A percentile compares a stretch with the other conserved stretches of the same genome.
Conservation (phyloP, 2,888 invertebrate genomes). For the Nemotelus nigrinus region DNA sequence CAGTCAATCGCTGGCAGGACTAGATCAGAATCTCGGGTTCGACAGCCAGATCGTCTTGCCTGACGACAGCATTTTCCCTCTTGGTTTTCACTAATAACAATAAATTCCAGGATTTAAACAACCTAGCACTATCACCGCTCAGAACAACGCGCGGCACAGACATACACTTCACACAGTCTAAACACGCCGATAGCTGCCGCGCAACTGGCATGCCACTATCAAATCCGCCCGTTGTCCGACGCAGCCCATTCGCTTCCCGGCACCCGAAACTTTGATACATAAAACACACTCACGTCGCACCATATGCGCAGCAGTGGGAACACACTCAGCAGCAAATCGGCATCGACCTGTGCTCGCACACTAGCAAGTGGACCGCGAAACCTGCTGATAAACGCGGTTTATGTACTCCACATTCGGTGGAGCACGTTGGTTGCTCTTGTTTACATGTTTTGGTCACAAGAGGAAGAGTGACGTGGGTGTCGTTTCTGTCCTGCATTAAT, state of each 20-base stretch:
- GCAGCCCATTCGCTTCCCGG: conserved; percentile 31
- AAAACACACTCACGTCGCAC: conserved; percentile 17
- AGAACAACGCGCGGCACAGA: conserved; percentile 24
- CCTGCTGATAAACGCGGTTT: background rate
- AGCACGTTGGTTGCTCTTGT: conserved; percentile 35
- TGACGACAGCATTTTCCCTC: conserved; percentile 32
- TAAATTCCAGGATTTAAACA: conserved; percentile 32
- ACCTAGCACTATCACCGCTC: background rate
- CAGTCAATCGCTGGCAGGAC: background rate
- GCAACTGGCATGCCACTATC: conserved; percentile 65
- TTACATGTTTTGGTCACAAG: background rate
- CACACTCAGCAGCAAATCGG: conserved; percentile 15
- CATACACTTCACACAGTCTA: conserved; percentile 59
- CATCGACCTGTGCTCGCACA: conserved; percentile 27
- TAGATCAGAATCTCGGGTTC: conserved; percentile 25
- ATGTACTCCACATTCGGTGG: conserved; percentile 29
- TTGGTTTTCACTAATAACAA: background rate
- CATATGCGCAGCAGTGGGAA: conserved; percentile 7
- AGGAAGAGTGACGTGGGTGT: background rate
- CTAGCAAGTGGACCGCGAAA: conserved; percentile 3
- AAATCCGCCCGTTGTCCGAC: conserved; percentile 37
- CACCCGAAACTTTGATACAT: conserved; percentile 5
- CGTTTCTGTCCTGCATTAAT: conserved; percentile 44
- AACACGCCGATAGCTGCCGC: conserved; percentile 72
- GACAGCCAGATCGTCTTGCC: conserved; percentile 20